A percentile compares a stretch with the other conserved stretches of the same genome.
Evolutionary conservation across 2,797 vertebrate species (phyloP).

Genomic region (Gorsachius magnificus): DNA sequence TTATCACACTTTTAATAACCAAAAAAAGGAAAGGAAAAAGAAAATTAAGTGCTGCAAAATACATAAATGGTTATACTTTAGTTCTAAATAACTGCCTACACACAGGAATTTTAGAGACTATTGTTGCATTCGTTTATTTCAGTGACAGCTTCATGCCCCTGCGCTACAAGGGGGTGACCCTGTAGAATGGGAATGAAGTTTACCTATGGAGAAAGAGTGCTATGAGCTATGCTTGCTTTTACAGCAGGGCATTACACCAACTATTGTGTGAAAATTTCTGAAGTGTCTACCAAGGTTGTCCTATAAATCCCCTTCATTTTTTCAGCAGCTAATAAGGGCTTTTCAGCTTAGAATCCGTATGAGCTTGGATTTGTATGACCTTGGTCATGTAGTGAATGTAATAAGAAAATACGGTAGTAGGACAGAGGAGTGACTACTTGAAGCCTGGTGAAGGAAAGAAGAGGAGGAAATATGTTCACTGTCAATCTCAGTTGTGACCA

Average conservation of each 20-base stretch:
- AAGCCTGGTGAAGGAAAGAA: neutral
- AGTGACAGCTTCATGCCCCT: constrained; percentile 70
- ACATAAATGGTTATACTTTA: neutral
- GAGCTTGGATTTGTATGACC: neutral
- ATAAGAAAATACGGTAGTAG: neutral
- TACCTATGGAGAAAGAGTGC: constrained; percentile 41
- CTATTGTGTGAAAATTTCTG: constrained; percentile 79
- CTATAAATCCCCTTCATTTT: constrained; percentile 63
- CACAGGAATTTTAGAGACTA: neutral
- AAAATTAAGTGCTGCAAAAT: neutral
- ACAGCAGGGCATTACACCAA: constrained; percentile 68
- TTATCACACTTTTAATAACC: neutral
- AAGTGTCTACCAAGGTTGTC: constrained; percentile 62
- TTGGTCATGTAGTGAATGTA: neutral
- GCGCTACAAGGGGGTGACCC: constrained; percentile 69
- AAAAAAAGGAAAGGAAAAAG: neutral
- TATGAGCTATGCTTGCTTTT: constrained; percentile 77
- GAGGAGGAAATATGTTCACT: neutral
- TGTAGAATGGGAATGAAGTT: constrained; percentile 62
- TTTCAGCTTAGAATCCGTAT: neutral
- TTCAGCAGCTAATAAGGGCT: constrained; percentile 69
- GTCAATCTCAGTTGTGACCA: neutral
- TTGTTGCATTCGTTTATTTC: neutral
- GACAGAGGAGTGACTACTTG: neutral
- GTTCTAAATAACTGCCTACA: neutral